Evolutionary conservation across 2,797 vertebrate species (phyloP).

Genomic region (Rhinoraja longicauda): DNA sequence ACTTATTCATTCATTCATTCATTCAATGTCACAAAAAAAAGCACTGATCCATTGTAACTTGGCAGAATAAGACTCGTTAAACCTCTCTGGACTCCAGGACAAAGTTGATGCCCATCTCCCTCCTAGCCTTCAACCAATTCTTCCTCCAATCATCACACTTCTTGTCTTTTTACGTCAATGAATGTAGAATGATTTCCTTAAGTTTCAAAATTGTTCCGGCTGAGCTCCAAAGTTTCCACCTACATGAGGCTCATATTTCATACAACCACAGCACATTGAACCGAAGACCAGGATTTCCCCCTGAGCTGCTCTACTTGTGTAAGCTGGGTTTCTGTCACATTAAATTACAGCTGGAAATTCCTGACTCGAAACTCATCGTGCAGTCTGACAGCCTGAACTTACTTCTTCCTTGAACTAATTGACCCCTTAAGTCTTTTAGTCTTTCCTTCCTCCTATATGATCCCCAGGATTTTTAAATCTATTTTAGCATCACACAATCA

Average conservation of each 20-base stretch:
- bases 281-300: neutral
- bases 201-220: neutral
- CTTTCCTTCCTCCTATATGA: neutral
- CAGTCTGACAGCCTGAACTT: neutral
- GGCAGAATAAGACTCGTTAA: no score
- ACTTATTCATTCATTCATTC: no score
- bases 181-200: neutral
- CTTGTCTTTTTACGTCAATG: neutral
- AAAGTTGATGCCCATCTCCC: neutral
- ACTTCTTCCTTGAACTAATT: neutral
- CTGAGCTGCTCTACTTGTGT: neutral
- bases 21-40: no score
- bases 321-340: neutral
- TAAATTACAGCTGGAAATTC: neutral
- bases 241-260: neutral
- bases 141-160: neutral
- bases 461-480: neutral
- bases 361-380: neutral
- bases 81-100: neutral
- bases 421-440: neutral
- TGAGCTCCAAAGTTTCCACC: neutral
- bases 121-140: neutral
- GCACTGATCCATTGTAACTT: no score
- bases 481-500: neutral
- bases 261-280: neutral